Base-by-base conservation (phyloP, 2,113 vertebrate species). In the Pionites leucogaster region DNA sequence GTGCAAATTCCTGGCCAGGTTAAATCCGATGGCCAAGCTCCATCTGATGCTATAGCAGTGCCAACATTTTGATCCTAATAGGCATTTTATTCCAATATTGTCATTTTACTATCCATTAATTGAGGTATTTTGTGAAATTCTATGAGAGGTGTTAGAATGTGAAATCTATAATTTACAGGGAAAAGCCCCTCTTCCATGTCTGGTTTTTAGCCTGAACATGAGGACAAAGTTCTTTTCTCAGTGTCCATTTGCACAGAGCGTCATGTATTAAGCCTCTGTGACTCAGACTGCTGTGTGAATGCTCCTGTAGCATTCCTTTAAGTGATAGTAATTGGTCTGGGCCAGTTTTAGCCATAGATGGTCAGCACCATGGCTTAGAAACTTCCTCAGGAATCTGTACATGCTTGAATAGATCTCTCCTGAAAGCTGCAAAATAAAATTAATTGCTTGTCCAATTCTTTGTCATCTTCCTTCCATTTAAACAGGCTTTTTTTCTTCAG, bases 361-460 rank as follows among this genome's bases (percentile, higher is more conserved):
- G 55, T 55, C 77, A 88, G 59, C 3, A 8, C 52, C 60, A 20
- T 59, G 60, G 47, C 92, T 92, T 35, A 33, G 18, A 90, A 82
- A 85, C 65, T 63, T 96, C 84, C 57, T 89, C 50, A 42, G 29
- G 62, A 42, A 39, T 72, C 88, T 23, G 8, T 42, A 19, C 47
- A 11, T 86, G 74, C 29, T 71, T 90, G 71, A 88, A 82, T 7
- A 82, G 74, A 65, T 85, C 75, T 86, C 90, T 92, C 79, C 70
- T 65, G 71, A 72, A 95, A 94, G 67, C 90, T 90, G 92, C 88
- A n/a, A 76, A 95, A 88, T 60, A 13, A 72, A 91, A 90, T 37
- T 76, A 69, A 94, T 90, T 86, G 67, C 86, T 79, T 31, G 1
- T 52, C 88, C 53, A 16, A 5, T 35, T 90, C 76, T 91, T 90